Base-by-base conservation (phyloP, 2,797 vertebrate genomes). In the Vireo griseus region DNA sequence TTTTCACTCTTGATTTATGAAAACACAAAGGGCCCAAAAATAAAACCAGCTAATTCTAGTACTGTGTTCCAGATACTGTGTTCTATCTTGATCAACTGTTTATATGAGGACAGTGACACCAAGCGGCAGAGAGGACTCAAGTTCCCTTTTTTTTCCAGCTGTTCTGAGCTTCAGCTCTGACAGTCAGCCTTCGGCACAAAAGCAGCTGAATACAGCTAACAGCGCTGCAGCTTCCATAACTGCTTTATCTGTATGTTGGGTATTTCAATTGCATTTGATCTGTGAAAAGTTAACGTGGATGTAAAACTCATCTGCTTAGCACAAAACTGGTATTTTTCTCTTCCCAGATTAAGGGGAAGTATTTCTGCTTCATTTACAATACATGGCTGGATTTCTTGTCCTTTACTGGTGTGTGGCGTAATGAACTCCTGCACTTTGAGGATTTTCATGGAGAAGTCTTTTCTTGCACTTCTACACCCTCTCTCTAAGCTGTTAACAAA, bases 21-120 rank as follows among this genome's bases (percentile, higher is more conserved):
- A 90, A 88, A 77, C 65, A 95, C 4, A 10, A 73, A 82, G 50
- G 75, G 2, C 58, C 44, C 74, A 2, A 94, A 97, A 97, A 97
- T 84, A 95, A 93, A 94, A 58, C 1, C 19, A 79, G 15, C 47
- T 58, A 76, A 77, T 76, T 90, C 92, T 86, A 95, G 93, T 19
- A 62, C 54, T n/a, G 28, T 6, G 5, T 59, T 77, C 24, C n/a
- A 55, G 80, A 11, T 28, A 74, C 24, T 13, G 0, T 5, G 19
- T 77, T 69, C 37, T 85, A 51, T 20, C 37, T 31, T 24, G 42
- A 59, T n/a, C 13, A 11, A 4, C 57, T n/a, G 58, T 85, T 87
- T 67, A 33, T 75, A 87, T 81, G 95, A 58, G 39, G 69, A 95
- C 21, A 96, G 91, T 94, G 97, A 76, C 97, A 96, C 95, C 97